phyloP scores from a whole-genome alignment of 2,113 vertebrate species.

The Galemys pyrenaicus region DNA sequence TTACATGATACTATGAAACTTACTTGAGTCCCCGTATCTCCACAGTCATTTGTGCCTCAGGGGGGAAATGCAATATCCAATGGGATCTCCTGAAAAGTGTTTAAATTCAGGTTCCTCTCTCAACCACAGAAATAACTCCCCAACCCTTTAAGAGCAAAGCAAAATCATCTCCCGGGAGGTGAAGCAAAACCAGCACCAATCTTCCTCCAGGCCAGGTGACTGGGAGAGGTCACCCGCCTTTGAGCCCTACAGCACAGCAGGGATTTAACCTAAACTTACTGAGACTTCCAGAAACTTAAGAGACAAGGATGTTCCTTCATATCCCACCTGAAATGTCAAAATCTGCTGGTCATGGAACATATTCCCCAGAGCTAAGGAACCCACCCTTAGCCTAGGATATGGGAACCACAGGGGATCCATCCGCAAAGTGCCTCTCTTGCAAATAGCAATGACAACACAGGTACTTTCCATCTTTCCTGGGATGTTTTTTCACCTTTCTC shows the following conservation, averaged over 20 bases:
- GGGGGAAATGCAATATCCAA: neutral
- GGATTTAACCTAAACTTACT: neutral
- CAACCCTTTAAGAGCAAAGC: neutral
- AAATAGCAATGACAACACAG: neutral
- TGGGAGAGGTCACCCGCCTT: neutral
- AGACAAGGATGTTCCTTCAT: neutral
- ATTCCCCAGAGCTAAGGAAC: neutral
- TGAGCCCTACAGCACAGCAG: neutral
- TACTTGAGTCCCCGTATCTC: neutral
- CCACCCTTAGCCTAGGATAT: neutral
- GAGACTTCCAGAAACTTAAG: neutral
- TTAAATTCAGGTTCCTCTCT: neutral
- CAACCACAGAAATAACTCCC: neutral
- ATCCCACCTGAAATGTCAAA: neutral
- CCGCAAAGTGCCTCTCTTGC: neutral
- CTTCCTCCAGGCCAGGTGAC: neutral
- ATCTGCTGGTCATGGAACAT: no score
- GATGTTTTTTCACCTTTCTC: neutral
- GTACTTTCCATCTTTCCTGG: neutral
- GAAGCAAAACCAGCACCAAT: neutral
- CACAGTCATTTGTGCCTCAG: neutral
- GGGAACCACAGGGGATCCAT: neutral
- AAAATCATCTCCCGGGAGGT: neutral
- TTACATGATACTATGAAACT: rapidly evolving
- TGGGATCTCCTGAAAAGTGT: neutral